Conservation (phyloP, 1,140 invertebrate species). For the Zaprionus ornatus region DNA sequence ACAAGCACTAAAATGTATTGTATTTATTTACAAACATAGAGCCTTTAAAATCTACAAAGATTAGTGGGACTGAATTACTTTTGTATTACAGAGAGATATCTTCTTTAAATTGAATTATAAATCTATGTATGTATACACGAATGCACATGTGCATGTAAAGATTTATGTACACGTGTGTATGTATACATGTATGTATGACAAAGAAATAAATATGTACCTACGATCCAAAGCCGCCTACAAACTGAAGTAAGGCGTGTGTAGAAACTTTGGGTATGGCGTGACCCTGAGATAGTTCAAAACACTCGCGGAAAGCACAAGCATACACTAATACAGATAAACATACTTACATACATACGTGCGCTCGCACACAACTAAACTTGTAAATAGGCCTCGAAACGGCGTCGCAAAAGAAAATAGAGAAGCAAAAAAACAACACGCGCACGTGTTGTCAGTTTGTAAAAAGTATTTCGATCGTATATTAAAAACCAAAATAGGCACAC, state of each 20-base stretch:
- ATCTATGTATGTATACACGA: neutral
- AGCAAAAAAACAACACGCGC: conserved; percentile 14
- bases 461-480: conserved; percentile 12
- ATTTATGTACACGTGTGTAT: neutral
- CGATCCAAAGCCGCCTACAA: conserved; percentile 7
- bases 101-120: neutral
- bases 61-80: too few species aligned
- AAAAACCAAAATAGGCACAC: conserved; percentile 8
- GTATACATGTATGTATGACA: neutral
- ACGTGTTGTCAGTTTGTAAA: conserved; percentile 31
- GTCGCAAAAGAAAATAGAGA: conserved; percentile 29
- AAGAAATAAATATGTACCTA: conserved; percentile 10
- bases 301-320: conserved; percentile 39
- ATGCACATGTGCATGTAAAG: neutral
- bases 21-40: neutral
- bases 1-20: neutral
- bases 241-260: conserved; percentile 22
- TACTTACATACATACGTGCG: conserved; percentile 14
- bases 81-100: neutral
- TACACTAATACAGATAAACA: neutral
- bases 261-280: conserved; percentile 35
- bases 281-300: conserved; percentile 77
- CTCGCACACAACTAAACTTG: conserved; percentile 1
- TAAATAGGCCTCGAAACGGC: conserved; percentile 25
- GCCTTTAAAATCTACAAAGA: neutral